Evolutionary conservation across 2,113 vertebrate species (phyloP).

Genomic region (Trachemys scripta): DNA sequence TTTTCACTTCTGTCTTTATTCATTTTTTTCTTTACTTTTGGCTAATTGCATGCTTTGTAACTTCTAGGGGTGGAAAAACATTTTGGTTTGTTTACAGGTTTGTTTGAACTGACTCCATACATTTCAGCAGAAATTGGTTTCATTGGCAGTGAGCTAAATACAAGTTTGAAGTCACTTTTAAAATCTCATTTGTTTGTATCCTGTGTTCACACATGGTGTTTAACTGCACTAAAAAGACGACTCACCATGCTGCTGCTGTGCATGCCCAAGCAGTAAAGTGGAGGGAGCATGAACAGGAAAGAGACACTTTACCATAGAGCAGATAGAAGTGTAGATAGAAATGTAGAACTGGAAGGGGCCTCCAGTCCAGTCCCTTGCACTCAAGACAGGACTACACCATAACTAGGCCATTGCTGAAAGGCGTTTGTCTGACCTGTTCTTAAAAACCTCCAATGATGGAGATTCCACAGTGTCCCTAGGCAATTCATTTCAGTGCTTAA

Average conservation of each 20-base stretch:
- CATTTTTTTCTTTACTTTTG: not conserved
- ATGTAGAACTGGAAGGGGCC: not conserved
- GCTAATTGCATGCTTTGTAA: not conserved
- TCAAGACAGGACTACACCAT: not conserved
- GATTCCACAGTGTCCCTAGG: not conserved
- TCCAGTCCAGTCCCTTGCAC: not conserved
- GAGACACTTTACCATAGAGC: not conserved
- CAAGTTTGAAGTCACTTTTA: not conserved
- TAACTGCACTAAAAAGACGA: slow-evolving; percentile 27
- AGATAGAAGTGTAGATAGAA: not conserved
- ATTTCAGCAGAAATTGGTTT: not conserved
- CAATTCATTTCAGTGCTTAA: not conserved
- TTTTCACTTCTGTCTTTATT: not conserved
- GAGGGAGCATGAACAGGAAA: not conserved
- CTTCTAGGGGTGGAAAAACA: not conserved
- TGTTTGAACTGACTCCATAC: not conserved
- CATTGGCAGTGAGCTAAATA: not conserved
- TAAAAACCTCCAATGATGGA: not conserved
- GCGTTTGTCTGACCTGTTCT: not conserved
- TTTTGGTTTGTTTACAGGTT: not conserved
- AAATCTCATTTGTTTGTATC: not conserved
- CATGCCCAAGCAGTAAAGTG: not conserved
- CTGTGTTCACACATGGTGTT: rapidly evolving
- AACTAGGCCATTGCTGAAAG: not conserved
- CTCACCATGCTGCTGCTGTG: not conserved